A percentile compares a stretch with the other conserved stretches of the same genome.
Evolutionary conservation across 2,888 invertebrate species (phyloP).

Genomic region (Stratiomys singularior): DNA sequence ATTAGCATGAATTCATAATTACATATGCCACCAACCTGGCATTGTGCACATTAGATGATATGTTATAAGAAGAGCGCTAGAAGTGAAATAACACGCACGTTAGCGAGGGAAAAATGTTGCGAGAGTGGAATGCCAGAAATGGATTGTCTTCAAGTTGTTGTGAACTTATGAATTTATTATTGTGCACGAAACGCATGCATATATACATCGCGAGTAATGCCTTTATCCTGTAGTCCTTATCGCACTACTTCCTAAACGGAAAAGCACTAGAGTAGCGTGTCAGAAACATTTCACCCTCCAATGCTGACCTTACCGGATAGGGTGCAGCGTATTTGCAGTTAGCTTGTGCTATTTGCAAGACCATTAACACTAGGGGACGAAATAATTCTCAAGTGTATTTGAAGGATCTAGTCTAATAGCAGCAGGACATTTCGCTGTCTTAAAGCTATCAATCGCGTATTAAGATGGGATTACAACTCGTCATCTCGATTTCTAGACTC

Average conservation of each 20-base stretch:
- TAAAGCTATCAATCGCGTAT: too few species aligned
- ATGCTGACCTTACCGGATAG: neutral
- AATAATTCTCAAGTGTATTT: too few species aligned
- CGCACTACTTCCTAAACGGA: neutral
- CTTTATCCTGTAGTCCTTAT: neutral
- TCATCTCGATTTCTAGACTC: too few species aligned
- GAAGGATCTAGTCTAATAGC: too few species aligned
- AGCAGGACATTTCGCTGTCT: too few species aligned
- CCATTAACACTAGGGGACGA: too few species aligned
- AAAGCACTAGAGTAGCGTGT: neutral
- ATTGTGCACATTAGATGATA: constrained; percentile 38
- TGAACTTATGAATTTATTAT: constrained; percentile 22
- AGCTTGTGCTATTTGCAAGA: too few species aligned
- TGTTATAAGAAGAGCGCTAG: neutral
- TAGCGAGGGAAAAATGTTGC: neutral
- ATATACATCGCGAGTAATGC: neutral
- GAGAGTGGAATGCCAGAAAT: constrained; percentile 14
- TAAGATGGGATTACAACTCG: too few species aligned
- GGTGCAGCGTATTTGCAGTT: too few species aligned
- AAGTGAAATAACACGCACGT: constrained; percentile 21
- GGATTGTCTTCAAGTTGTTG: constrained; percentile 7
- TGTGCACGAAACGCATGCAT: neutral
- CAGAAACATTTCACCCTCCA: neutral
- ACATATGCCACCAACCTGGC: constrained; percentile 5
- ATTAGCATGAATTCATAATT: constrained; percentile 43